Base-by-base conservation (phyloP, 2,888 invertebrate genomes). In the Myopa tessellatipennis region DNA sequence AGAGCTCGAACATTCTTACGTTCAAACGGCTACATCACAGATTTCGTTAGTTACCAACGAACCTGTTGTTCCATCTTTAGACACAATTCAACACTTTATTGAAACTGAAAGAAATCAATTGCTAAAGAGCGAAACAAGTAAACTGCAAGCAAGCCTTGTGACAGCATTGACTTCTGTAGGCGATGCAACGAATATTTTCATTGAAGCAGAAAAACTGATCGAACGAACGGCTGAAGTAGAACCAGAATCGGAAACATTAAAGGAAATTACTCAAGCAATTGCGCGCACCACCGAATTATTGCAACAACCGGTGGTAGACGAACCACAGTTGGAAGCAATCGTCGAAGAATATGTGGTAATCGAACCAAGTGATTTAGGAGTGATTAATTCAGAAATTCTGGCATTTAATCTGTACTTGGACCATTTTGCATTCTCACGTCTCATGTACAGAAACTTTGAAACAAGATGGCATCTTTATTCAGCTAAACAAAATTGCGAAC, bases 391-490 rank as follows among this genome's bases (percentile, higher is more conserved):
- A 7, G 82, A 85, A 58, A 84, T 85, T 52, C 82, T 84, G 72
- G 80, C 82, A 40, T 76, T 74, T 14, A 85, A 85, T 79, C 81
- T 85, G 50, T 80, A 81, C 74, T 81, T 85, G 71, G 85, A 85
- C 76, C 81, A 81, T 67, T 68, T 76, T 36, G 80, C 79, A 60
- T 68, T 84, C 3, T 72, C 80, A 75, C 80, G 79, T 63, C 79
- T 77, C 50, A 18, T 74, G 63, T 77, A 79, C 36, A 76, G 93
- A 82, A 92, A 93, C 83, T 93, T 93, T 58, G 94, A 94, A 90
- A 91, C 91, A 82, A 89, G 90, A 81, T 92, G 92, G 86, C 79
- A 81, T 85, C 78, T 80, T 79, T 79, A 82, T 63, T 50, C 71
- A 63, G 68, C 50, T n/a, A 26, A 34, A 40, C 58, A 60, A 6